Percentiles rank a stretch among this genome's conserved stretches.
phyloP scores from a whole-genome alignment of 92 coral and sea anemone genomes.

The Umimayanthus chanpuru region DNA sequence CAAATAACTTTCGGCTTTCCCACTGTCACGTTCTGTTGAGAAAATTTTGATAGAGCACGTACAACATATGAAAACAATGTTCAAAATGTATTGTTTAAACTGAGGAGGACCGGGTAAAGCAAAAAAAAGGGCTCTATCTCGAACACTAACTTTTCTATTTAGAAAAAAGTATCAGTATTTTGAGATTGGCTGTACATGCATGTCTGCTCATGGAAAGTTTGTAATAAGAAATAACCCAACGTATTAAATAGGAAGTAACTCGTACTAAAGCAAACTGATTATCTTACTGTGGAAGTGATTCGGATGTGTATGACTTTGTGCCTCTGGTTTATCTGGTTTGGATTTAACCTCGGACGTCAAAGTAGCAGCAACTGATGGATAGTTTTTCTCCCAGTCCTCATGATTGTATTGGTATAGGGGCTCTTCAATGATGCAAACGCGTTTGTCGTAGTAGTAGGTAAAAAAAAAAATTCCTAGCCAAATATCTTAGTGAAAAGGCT shows the following conservation, averaged over 20 bases:
- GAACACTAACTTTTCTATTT: too few relatives aligned
- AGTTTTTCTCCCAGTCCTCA: slow-evolving; percentile 25
- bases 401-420: slow-evolving; percentile 17
- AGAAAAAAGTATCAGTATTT: too few relatives aligned
- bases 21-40: slow-evolving; percentile 4
- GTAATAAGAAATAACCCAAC: too few relatives aligned
- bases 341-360: background rate
- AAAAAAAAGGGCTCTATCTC: too few relatives aligned
- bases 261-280: too few relatives aligned
- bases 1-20: background rate
- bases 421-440: background rate
- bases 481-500: slow-evolving; percentile 46
- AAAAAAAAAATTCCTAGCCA: slow-evolving; percentile 51
- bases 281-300: too few relatives aligned
- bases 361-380: background rate
- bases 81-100: too few relatives aligned
- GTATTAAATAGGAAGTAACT: too few relatives aligned
- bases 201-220: too few relatives aligned
- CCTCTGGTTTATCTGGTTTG: background rate
- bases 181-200: too few relatives aligned
- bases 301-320: background rate
- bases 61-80: background rate
- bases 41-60: background rate
- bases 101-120: too few relatives aligned
- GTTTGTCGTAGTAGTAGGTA: slow-evolving; percentile 48